A percentile compares a stretch with the other conserved stretches of the same genome.
Evolutionary conservation across 2,888 invertebrate species (phyloP).

Genomic region (Caenorhabditis japonica): DNA sequence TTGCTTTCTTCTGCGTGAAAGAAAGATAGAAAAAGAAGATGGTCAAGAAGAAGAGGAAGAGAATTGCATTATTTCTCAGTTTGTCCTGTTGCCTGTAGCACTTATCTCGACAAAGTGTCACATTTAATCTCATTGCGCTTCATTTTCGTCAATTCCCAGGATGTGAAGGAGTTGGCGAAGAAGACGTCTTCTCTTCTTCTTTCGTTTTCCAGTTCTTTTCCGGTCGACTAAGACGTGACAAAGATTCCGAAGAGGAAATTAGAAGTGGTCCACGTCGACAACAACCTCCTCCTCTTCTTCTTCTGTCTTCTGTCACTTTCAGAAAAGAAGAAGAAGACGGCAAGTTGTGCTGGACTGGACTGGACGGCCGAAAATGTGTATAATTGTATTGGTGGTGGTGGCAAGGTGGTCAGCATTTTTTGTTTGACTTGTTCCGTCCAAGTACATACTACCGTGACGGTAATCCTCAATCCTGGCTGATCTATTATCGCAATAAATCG

Average conservation of each 20-base stretch:
- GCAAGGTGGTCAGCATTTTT: slow-evolving; percentile 12
- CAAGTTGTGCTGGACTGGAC: slow-evolving; percentile 4
- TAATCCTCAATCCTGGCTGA: too few relatives aligned
- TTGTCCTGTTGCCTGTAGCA: slow-evolving; percentile 10
- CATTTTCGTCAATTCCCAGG: slow-evolving; percentile 11
- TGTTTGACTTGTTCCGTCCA: too few relatives aligned
- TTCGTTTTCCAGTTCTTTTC: background rate
- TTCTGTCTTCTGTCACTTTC: slow-evolving; percentile 48
- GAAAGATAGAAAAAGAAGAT: too few relatives aligned
- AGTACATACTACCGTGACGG: too few relatives aligned
- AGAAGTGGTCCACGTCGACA: too few relatives aligned
- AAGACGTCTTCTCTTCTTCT: background rate
- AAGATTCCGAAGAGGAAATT: slow-evolving; percentile 35
- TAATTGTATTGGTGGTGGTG: slow-evolving; percentile 33
- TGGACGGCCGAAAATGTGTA: slow-evolving; percentile 21
- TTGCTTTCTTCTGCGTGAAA: slow-evolving; percentile 21
- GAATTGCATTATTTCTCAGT: too few relatives aligned
- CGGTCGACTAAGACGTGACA: background rate
- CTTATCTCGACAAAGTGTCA: slow-evolving; percentile 45
- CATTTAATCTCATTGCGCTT: slow-evolving; percentile 48
- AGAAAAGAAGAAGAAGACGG: background rate
- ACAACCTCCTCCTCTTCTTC: too few relatives aligned
- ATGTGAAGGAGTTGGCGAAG: background rate
- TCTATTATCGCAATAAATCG: too few relatives aligned
- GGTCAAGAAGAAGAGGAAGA: too few relatives aligned